Conservation (phyloP, 2,797 vertebrate species). For the Gymnodraco acuticeps region DNA sequence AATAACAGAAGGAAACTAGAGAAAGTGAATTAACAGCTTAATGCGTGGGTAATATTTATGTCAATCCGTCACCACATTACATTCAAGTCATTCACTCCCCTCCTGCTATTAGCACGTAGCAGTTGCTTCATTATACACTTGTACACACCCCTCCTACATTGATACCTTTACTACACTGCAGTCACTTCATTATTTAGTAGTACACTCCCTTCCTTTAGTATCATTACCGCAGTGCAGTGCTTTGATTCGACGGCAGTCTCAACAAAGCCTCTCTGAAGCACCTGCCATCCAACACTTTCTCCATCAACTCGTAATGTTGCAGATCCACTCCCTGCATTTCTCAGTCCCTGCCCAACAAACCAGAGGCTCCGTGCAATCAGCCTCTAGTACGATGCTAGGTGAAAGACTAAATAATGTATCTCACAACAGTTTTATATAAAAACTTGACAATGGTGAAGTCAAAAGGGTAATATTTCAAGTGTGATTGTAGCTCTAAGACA, state of each 20-base stretch:
- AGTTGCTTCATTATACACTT: conserved; percentile 30
- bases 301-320: conserved; percentile 7
- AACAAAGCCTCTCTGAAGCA: conserved; percentile 60
- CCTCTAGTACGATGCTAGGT: not conserved
- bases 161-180: conserved; percentile 58
- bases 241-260: conserved; percentile 62
- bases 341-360: conserved; percentile 14
- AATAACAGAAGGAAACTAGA: not conserved
- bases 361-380: conserved; percentile 3
- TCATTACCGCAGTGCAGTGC: conserved; percentile 72
- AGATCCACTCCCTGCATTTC: conserved; percentile 9
- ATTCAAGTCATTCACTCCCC: conserved; percentile 11
- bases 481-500: conserved; percentile 3
- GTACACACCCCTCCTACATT: conserved; percentile 21
- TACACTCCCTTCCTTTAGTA: conserved; percentile 48
- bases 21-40: conserved; percentile 2
- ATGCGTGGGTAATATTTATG: conserved; percentile 10
- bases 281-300: conserved; percentile 23
- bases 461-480: not conserved
- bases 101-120: conserved; percentile 29
- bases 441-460: conserved; percentile 7
- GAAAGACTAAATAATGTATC: conserved; percentile 3
- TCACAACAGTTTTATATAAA: conserved; percentile 1
- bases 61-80: conserved; percentile 3
- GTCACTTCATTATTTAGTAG: conserved; percentile 70